A percentile compares a stretch with the other conserved stretches of the same genome.
Conservation (phyloP, 1,140 invertebrate genomes). For the Musca domestica region DNA sequence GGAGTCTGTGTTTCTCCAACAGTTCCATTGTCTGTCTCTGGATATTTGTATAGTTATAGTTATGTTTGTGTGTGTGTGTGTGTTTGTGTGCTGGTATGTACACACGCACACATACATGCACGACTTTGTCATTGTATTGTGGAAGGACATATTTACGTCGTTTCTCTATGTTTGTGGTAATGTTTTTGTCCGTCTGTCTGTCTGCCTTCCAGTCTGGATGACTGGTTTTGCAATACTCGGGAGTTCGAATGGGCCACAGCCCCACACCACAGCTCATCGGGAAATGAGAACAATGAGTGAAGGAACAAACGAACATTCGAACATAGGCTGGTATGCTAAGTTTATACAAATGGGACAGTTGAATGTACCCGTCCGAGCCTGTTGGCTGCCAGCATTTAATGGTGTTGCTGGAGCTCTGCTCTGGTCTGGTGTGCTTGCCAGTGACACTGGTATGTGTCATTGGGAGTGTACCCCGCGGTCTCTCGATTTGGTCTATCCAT, state of each 20-base stretch:
- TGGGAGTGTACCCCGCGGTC: slow-evolving; percentile 1
- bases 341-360: no score
- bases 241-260: no score
- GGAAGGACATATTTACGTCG: no score
- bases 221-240: no score
- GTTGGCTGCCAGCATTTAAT: not conserved
- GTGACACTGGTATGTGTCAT: slow-evolving; percentile 17
- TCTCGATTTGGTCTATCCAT: slow-evolving; percentile 3
- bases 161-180: not conserved
- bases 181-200: not conserved
- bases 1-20: not conserved
- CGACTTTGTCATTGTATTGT: not conserved
- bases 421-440: not conserved
- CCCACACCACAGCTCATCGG: no score
- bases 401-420: not conserved
- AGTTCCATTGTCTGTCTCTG: not conserved
- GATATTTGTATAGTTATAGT: no score
- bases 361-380: no score
- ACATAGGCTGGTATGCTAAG: no score
- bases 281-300: no score
- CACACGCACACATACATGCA: not conserved
- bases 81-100: not conserved
- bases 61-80: not conserved
- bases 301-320: no score
- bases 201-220: slow-evolving; percentile 1